Evolutionary conservation across 2,113 vertebrate species (phyloP).

Genomic region (Solea solea): DNA sequence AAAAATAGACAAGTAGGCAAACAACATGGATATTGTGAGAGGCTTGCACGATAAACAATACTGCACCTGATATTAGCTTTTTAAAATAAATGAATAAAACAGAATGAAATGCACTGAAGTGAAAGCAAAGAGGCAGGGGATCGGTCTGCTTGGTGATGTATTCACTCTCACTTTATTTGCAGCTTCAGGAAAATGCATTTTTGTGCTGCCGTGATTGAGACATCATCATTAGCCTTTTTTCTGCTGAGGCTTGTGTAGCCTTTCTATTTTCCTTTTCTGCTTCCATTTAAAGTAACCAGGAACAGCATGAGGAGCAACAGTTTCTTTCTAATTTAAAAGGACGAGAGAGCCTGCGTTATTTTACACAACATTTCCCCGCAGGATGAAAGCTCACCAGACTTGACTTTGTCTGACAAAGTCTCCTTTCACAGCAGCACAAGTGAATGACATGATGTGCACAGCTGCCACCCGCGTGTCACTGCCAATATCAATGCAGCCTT

Average conservation of each 20-base stretch:
- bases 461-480: conserved; percentile 67
- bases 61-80: no score
- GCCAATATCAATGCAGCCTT: conserved; percentile 56
- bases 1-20: no score
- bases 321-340: conserved; percentile 20
- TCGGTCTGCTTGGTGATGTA: not conserved
- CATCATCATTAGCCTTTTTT: not conserved
- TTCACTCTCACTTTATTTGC: not conserved
- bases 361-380: conserved; percentile 5
- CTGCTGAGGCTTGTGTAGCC: not conserved
- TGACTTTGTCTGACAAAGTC: conserved; percentile 50
- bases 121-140: not conserved
- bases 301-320: not conserved
- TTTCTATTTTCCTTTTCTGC: not conserved
- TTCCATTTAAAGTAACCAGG: not conserved
- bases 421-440: conserved; percentile 46
- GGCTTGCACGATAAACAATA: no score
- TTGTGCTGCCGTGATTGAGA: not conserved
- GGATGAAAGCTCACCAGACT: conserved; percentile 34
- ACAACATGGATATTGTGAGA: no score
- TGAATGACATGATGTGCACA: conserved; percentile 68
- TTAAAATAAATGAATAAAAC: not conserved
- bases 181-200: not conserved
- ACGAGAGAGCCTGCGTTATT: conserved; percentile 35
- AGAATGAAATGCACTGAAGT: not conserved